Evolutionary conservation across 2,797 vertebrate genomes (phyloP), one percentile per base, ranked within the genome.

Genomic region (Podarcis lilfordi): DNA sequence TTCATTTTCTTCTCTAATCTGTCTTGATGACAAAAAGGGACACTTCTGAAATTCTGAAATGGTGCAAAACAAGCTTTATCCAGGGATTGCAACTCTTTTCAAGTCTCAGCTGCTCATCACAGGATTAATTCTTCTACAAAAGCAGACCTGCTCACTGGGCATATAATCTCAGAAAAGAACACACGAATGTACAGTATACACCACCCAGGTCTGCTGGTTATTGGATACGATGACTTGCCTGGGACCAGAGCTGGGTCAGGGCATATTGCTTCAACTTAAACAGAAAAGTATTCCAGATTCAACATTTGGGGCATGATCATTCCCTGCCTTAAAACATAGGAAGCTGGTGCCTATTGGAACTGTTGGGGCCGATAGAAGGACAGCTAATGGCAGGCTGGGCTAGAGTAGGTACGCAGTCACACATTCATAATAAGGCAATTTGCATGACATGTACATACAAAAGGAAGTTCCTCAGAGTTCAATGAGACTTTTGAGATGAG

Each of bases 1-100:
- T 71, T 1, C 0, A 50, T 29, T 72, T 74, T 32, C 2, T 0
- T 8, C 1, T 3, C 0, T 1, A 45, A 86, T 23, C 45, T 79
- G 1, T 50, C 2, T 1, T 2, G 23, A 61, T 45, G 43, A 50
- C n/a, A 43, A 55, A 79, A 75, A 82, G 59, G 23, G 15, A 27
- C 40, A 50, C 25, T 29, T 37, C 43, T 0, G 9, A 64, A 76
- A 77, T 29, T 37, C 43, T 72, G 45, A 19, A 40, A 32, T 68
- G 8, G 61, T 71, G 17, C 43, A 86, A 86, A 86, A 72, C 25
- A 59, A 71, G 29, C 32, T 78, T 71, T 69, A 45, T 82, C 82
- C 40, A 76, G 45, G 79, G 71, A 74, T 25, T 43, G 29, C 13
- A 71, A 86, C 68, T 37, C 27, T 19, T 69, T n/a, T 71, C 19